These are phyloP conservation scores for Erpornis zantholeuca DNA, from an alignment of 2,113 vertebrate species.

Conservation along the genomic window DNA sequence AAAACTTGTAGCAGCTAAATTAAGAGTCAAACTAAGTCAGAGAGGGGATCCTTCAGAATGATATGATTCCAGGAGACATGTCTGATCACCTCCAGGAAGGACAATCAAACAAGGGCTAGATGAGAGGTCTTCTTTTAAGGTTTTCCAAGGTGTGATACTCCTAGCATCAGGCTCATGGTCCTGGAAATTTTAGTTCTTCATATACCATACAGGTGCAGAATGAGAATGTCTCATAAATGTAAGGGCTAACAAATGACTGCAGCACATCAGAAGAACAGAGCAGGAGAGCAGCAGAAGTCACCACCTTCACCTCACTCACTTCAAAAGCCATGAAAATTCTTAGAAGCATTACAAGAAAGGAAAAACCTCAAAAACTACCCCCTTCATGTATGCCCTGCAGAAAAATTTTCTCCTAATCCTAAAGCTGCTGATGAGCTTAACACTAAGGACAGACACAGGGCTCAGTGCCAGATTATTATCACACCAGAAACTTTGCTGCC, in stretches of 20 bases:
- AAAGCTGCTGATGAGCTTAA: not conserved
- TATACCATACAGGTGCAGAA: not conserved
- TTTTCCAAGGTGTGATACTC: not conserved
- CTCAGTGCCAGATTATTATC: not conserved
- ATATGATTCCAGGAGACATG: not conserved
- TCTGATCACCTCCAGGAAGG: not conserved
- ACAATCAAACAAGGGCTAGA: not conserved
- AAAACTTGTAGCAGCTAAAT: not conserved
- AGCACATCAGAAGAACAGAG: not conserved
- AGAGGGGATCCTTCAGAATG: not conserved
- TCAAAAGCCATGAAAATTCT: not conserved
- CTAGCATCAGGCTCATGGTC: not conserved
- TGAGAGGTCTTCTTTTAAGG: not conserved
- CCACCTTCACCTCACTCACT: accelerated
- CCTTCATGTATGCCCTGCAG: not conserved
- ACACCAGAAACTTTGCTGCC: not conserved
- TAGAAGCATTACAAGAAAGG: not conserved
- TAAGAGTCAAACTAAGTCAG: not conserved
- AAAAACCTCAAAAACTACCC: not conserved
- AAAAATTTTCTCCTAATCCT: not conserved
- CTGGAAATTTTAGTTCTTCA: not conserved
- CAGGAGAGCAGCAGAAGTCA: not conserved
- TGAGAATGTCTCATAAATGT: not conserved
- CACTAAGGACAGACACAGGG: not conserved
- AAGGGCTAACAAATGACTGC: not conserved